Evolutionary conservation across 2,888 invertebrate genomes (phyloP).

Genomic region (Caenorhabditis japonica): DNA sequence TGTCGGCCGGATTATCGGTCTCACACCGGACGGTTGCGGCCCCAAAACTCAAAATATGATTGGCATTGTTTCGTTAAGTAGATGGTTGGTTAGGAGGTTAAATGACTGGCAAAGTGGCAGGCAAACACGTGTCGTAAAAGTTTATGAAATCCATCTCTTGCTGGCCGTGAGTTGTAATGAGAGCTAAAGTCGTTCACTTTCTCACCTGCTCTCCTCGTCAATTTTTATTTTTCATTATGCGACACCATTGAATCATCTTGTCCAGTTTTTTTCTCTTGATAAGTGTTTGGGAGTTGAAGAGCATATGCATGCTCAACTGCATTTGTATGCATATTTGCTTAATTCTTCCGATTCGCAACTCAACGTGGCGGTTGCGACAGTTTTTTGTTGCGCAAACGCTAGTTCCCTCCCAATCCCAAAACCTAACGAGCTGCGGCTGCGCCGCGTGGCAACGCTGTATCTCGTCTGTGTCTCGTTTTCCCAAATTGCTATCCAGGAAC

Average conservation of each 20-base stretch:
- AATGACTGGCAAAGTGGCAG: slow-evolving; percentile 49
- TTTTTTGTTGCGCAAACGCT: too few species aligned
- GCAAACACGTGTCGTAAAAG: slow-evolving; percentile 32
- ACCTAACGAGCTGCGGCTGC: too few species aligned
- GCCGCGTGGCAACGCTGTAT: too few species aligned
- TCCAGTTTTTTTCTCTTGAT: slow-evolving; percentile 46
- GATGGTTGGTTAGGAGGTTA: slow-evolving; percentile 46
- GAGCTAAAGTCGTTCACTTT: slow-evolving; percentile 24
- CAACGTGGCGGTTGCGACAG: too few species aligned
- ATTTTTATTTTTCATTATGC: too few species aligned
- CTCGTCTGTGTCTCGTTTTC: too few species aligned
- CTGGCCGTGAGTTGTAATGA: slow-evolving; percentile 20
- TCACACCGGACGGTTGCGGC: too few species aligned
- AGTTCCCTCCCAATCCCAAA: slow-evolving; percentile 3
- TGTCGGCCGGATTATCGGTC: slow-evolving; percentile 10
- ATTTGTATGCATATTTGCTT: slow-evolving; percentile 53
- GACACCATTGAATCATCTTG: slow-evolving; percentile 20
- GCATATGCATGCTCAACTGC: slow-evolving; percentile 35
- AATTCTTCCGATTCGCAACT: slow-evolving; percentile 45
- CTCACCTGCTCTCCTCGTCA: slow-evolving; percentile 29
- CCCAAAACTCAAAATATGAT: slow-evolving; percentile 32
- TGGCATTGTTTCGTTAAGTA: too few species aligned
- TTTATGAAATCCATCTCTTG: slow-evolving; percentile 47
- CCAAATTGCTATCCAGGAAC: too few species aligned
- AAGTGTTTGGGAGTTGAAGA: slow-evolving; percentile 41